phyloP scores from a whole-genome alignment of 2,797 vertebrate genomes.

The Pelochelys cantorii region DNA sequence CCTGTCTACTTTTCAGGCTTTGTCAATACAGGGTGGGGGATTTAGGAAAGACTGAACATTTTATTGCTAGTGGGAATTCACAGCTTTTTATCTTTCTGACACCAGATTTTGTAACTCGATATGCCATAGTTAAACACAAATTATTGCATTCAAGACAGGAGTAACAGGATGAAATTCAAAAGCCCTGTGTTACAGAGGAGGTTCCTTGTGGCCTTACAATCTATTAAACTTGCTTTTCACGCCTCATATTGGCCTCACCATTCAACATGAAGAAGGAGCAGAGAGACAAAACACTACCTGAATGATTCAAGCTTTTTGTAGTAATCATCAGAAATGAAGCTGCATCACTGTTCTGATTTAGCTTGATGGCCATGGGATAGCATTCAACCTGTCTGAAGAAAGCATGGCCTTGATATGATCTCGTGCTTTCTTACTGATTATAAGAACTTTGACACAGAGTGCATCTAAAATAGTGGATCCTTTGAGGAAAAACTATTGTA shows the following conservation, averaged over 20 bases:
- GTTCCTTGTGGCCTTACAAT: neutral
- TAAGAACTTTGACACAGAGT: neutral
- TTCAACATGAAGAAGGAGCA: neutral
- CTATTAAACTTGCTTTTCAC: conserved; percentile 25
- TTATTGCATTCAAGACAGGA: neutral
- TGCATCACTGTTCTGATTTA: neutral
- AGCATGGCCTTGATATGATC: neutral
- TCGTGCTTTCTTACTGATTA: neutral
- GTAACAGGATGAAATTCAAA: neutral
- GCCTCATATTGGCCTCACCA: neutral
- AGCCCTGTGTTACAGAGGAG: neutral
- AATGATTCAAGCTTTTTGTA: neutral
- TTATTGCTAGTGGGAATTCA: conserved; percentile 6
- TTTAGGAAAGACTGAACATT: neutral
- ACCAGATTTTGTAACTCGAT: neutral
- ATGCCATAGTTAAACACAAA: neutral
- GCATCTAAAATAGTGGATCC: neutral
- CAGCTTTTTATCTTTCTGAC: conserved; percentile 7
- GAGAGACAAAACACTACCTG: neutral
- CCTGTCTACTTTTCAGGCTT: neutral
- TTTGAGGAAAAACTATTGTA: neutral
- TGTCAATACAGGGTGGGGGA: neutral
- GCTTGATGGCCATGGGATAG: neutral
- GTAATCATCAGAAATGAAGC: neutral
- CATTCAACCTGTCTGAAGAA: neutral